Evolutionary conservation across 2,888 invertebrate genomes (phyloP).

Genomic region (Leptinotarsa rubiginosa): DNA sequence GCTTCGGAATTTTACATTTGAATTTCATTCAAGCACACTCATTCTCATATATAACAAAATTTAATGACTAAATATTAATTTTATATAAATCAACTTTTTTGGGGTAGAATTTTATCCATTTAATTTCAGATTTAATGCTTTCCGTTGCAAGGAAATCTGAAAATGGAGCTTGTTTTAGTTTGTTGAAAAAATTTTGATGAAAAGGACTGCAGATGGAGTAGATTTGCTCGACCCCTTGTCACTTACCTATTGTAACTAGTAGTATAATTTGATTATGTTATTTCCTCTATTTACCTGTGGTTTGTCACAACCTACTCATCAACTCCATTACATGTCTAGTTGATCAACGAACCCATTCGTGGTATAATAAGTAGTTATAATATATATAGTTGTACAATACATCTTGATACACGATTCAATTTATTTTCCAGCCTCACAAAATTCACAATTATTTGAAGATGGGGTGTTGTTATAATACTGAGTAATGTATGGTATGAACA

Average conservation of each 20-base stretch:
- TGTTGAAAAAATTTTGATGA: background rate
- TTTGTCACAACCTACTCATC: constrained; percentile 63
- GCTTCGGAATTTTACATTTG: background rate
- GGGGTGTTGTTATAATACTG: constrained; percentile 58
- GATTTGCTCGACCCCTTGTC: constrained; percentile 50
- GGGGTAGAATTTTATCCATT: background rate
- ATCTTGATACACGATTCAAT: constrained; percentile 35
- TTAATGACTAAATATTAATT: constrained; percentile 5
- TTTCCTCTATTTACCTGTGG: constrained; percentile 57
- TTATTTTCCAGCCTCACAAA: constrained; percentile 48
- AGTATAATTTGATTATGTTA: constrained; percentile 57
- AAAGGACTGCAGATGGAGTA: constrained; percentile 51
- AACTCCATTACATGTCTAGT: constrained; percentile 63
- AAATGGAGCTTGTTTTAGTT: constrained; percentile 3
- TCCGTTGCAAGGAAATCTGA: background rate
- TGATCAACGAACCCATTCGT: constrained; percentile 48
- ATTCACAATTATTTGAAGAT: constrained; percentile 45
- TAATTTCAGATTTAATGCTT: background rate
- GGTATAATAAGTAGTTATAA: constrained; percentile 40
- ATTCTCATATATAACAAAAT: background rate
- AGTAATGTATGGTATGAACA: constrained; percentile 38
- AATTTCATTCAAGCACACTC: background rate
- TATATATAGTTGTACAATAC: constrained; percentile 42
- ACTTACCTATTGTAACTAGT: constrained; percentile 56
- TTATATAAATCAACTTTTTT: background rate